Conservation (phyloP, 2,797 vertebrate species). For the Poliocrania exsul region DNA sequence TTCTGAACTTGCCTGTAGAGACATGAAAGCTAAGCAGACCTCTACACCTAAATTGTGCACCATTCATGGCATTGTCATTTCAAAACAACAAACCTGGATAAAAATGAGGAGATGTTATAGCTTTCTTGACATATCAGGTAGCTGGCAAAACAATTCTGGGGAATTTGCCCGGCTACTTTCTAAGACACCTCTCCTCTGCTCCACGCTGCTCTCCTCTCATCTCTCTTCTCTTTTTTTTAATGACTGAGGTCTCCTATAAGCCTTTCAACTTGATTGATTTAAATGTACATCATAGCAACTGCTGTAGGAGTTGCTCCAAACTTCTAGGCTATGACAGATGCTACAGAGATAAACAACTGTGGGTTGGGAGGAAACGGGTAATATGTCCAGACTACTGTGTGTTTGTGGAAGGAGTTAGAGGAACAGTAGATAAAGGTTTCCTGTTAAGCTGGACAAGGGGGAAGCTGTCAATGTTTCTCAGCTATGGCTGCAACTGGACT, state of each 20-base stretch:
- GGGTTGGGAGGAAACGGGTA: slow-evolving; percentile 33
- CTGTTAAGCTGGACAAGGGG: slow-evolving; percentile 50
- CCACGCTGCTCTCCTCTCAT: no score
- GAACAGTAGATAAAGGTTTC: slow-evolving; percentile 63
- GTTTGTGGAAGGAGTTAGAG: slow-evolving; percentile 59
- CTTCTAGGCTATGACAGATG: background rate
- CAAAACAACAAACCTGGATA: background rate
- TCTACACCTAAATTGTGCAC: background rate
- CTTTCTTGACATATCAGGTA: background rate
- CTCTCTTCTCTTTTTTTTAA: no score
- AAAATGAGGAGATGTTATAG: background rate
- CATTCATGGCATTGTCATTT: background rate
- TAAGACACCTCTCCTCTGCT: background rate
- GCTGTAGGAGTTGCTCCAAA: background rate
- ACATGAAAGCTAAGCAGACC: background rate
- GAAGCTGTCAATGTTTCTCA: slow-evolving; percentile 54
- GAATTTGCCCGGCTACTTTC: background rate
- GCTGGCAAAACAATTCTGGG: rapidly evolving
- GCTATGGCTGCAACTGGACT: background rate
- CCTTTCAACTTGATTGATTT: background rate
- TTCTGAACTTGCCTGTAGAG: background rate
- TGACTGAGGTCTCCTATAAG: background rate
- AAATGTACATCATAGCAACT: background rate
- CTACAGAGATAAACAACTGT: slow-evolving; percentile 21
- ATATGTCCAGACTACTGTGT: slow-evolving; percentile 17